Percentiles rank a stretch among this genome's conserved stretches.
Conservation (phyloP, 2,888 invertebrate species). For the Lissonota sp. region DNA sequence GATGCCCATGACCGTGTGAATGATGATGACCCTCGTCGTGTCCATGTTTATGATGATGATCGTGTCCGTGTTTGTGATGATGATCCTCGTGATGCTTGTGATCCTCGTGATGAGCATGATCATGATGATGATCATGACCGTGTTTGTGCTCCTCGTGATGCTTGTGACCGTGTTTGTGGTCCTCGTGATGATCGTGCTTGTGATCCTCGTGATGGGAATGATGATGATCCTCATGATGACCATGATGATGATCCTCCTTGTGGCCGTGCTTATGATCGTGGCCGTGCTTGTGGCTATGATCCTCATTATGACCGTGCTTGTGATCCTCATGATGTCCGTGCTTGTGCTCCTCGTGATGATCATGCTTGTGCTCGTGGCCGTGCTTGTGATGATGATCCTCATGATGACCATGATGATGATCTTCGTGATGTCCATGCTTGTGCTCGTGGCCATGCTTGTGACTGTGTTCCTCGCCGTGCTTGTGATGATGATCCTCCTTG, state of each 20-base stretch:
- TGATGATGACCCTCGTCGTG: slow-evolving; percentile 68
- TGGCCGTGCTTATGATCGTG: slow-evolving; percentile 71
- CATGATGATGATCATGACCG: slow-evolving; percentile 61
- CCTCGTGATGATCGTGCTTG: slow-evolving; percentile 71
- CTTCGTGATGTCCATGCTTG: slow-evolving; percentile 74
- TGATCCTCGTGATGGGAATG: slow-evolving; percentile 69
- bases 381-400: slow-evolving; percentile 75
- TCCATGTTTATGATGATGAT: slow-evolving; percentile 63
- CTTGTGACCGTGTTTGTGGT: slow-evolving; percentile 65
- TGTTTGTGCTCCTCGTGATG: slow-evolving; percentile 67
- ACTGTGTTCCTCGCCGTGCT: slow-evolving; percentile 69
- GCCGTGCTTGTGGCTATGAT: slow-evolving; percentile 73
- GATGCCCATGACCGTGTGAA: slow-evolving; percentile 69
- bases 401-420: slow-evolving; percentile 73
- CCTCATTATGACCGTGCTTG: slow-evolving; percentile 70
- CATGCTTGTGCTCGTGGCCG: slow-evolving; percentile 74
- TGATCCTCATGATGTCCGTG: slow-evolving; percentile 69
- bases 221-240: slow-evolving; percentile 75
- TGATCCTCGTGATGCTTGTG: slow-evolving; percentile 75
- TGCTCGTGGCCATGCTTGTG: slow-evolving; percentile 73
- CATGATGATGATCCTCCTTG: slow-evolving; percentile 71
- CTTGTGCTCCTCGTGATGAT: slow-evolving; percentile 73
- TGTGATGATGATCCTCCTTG: slow-evolving; percentile 68
- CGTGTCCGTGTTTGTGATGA: slow-evolving; percentile 69
- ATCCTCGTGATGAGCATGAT: slow-evolving; percentile 70